phyloP scores from a whole-genome alignment of 2,888 invertebrate species.

The Platypus cylindrus region DNA sequence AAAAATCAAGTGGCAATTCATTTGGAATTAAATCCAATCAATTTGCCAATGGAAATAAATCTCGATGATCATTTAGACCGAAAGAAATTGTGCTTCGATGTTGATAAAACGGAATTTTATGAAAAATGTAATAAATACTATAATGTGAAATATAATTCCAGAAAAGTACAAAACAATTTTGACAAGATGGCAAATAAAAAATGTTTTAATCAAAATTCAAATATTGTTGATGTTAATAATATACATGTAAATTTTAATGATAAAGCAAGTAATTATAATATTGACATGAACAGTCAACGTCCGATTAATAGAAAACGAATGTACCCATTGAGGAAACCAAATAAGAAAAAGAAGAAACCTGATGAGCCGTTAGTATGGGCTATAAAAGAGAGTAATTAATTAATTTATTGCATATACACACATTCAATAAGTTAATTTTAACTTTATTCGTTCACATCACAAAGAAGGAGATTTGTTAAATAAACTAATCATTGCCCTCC shows the following conservation, averaged over 20 bases:
- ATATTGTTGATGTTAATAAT: conserved; percentile 16
- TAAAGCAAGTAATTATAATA: no score
- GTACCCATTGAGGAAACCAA: conserved; percentile 6
- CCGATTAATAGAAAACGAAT: conserved; percentile 17
- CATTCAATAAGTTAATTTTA: no score
- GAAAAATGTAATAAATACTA: conserved; percentile 5
- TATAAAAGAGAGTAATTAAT: conserved; percentile 14
- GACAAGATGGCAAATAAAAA: conserved; percentile 18
- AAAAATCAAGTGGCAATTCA: conserved; percentile 18
- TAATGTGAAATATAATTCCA: conserved; percentile 11
- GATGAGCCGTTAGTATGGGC: conserved; percentile 28
- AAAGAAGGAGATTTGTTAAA: no score
- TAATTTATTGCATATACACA: no score
- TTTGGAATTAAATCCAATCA: conserved; percentile 15
- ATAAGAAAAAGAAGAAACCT: conserved; percentile 25
- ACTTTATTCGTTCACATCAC: no score
- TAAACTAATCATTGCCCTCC: no score
- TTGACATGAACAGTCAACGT: conserved; percentile 18
- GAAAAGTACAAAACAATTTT: conserved; percentile 10
- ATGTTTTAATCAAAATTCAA: conserved; percentile 22
- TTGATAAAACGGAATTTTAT: conserved; percentile 3
- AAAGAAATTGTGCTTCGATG: conserved; percentile 3
- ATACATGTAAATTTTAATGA: conserved; percentile 16
- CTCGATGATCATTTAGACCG: conserved; percentile 13
- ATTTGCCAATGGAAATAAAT: conserved; percentile 10